Base-by-base conservation (phyloP, 2,113 vertebrate genomes). In the Hydrochoerus hydrochaeris region DNA sequence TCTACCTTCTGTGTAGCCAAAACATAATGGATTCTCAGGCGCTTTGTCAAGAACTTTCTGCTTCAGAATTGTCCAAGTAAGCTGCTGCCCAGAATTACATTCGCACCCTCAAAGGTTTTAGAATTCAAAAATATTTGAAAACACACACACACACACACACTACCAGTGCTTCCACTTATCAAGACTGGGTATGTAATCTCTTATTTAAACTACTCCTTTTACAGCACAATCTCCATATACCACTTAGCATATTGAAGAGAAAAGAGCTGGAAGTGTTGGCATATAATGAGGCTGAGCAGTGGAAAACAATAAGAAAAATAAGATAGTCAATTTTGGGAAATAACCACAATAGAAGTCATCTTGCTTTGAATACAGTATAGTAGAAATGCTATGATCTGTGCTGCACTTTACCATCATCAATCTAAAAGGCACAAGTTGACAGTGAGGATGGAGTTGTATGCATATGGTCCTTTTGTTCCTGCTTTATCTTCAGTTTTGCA, bases 21-120 rank as follows among this genome's bases (percentile, higher is more conserved):
- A 92, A 96, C 91, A 88, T 92, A 98, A 97, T 90, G 92, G 82
- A 88, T 78, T 97, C 83, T 86, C 90, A 96, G 98, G 95, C 91
- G 60, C 85, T 63, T 69, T 93, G 38, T 97, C 96, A 94, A 96
- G 97, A 97, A 97, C 44, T 73, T 92, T 80, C 52, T 84, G 62
- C 92, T 95, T 93, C 88, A 92, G 63, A 92, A 93, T 52, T 94
- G 41, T 35, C 67, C 78, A 81, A 93, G 73, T 58, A 63, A 96
- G 38, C 41, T 62, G 81, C 54, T 82, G 26, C 69, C 84, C 94
- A 89, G 54, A 91, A 93, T 92, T 75, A 84, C 92, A 92, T 78
- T 9, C 69, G 85, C 85, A 94, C 5, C 49, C 38, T 73, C 24
- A 73, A 46, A 90, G 20, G 44, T 67, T 54, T 81, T 46, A 46